A percentile compares a stretch with the other conserved stretches of the same genome.
phyloP scores from a whole-genome alignment of 2,888 invertebrate species.

The Amblyteles armatorius region DNA sequence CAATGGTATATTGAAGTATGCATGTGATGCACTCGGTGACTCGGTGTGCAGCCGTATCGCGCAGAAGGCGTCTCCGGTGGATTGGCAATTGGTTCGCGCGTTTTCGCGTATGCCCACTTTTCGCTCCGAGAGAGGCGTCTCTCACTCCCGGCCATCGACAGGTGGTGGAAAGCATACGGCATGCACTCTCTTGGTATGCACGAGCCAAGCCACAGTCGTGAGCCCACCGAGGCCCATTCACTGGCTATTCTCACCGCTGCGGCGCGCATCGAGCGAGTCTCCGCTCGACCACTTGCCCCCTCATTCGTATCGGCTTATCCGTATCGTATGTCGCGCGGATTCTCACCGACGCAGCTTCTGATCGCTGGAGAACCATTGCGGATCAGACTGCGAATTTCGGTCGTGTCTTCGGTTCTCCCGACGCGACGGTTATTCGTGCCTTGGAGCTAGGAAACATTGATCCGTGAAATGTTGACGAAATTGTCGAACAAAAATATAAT shows the following conservation, averaged over 20 bases:
- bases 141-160: conserved; percentile 17
- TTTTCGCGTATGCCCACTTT: conserved; percentile 16
- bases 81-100: conserved; percentile 33
- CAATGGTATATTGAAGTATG: conserved; percentile 10
- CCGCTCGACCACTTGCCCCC: conserved; percentile 6
- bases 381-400: conserved; percentile 1
- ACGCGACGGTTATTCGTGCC: neutral
- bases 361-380: conserved; percentile 11
- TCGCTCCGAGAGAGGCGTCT: neutral
- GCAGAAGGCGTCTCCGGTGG: conserved; percentile 20
- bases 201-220: conserved; percentile 13
- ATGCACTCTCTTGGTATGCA: conserved; percentile 35
- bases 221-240: conserved; percentile 15
- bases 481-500: no score
- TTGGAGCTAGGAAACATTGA: no score
- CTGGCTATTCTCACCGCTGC: conserved; percentile 34
- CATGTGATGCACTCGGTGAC: neutral
- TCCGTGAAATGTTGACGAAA: no score
- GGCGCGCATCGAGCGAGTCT: conserved; percentile 32
- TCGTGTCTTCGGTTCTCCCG: neutral
- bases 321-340: conserved; percentile 14
- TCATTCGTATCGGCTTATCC: conserved; percentile 2
- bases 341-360: neutral
- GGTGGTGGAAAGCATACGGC: conserved; percentile 29
- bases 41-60: neutral